These are phyloP conservation scores for Magallana nippona DNA, from an alignment of 2,888 invertebrate species.

Conservation along the genomic window DNA sequence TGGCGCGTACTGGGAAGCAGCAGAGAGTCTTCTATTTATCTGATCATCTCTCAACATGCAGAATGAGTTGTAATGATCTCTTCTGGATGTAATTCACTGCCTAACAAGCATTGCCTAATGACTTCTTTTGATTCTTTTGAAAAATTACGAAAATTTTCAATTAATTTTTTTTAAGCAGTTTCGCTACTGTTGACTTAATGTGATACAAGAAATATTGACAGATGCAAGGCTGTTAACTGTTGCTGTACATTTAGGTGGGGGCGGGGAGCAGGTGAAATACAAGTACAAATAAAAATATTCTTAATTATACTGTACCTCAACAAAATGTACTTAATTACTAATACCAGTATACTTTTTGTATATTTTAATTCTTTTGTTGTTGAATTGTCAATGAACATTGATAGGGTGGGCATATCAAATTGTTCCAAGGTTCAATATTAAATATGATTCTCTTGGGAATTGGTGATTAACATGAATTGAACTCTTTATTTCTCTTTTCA, in stretches of 20 bases:
- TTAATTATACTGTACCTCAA: background rate
- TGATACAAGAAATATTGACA: background rate
- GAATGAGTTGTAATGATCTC: background rate
- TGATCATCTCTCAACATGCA: background rate
- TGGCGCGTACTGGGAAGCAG: background rate
- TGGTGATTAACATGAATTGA: slow-evolving; percentile 15
- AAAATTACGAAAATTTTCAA: background rate
- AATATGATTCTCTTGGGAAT: slow-evolving; percentile 14
- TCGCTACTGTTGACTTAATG: background rate
- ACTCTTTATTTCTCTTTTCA: background rate
- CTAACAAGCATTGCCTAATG: background rate
- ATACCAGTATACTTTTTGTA: no score
- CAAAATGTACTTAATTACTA: no score
- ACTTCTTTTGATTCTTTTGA: background rate
- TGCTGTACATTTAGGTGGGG: background rate
- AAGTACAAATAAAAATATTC: background rate
- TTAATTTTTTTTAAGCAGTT: background rate
- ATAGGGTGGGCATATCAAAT: no score
- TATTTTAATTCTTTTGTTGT: no score
- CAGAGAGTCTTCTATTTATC: background rate
- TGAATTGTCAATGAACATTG: no score
- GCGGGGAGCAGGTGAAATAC: background rate
- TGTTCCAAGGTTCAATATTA: background rate
- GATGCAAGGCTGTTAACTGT: background rate
- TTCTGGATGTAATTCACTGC: background rate